Base-by-base conservation (phyloP, 2,888 invertebrate species). In the Ectobius pallidus region DNA sequence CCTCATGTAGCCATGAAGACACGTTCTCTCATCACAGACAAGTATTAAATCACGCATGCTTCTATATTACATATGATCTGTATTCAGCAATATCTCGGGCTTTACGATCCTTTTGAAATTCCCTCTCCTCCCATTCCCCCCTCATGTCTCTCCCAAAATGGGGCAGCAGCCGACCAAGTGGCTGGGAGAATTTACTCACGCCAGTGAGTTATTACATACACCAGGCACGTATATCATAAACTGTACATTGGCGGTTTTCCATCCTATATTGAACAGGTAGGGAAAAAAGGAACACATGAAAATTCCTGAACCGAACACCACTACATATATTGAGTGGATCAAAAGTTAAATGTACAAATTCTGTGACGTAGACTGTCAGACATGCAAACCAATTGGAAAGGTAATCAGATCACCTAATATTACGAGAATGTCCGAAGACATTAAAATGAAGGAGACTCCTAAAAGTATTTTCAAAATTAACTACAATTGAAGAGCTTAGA, bases 211-310 rank as follows among this genome's bases (percentile, higher is more conserved):
- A 55, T 55, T 11, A 27, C 55, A 11, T 16, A 20, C 55, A 27
- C 27, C 11, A 55, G 7, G 25, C 55, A 55, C 52, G 52, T 52
- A 52, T 20, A 52, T 52, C 52, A 52, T 52, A 22, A 52, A 52
- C 52, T 52, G 52, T 52, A 22, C 52, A 52, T 52, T 52, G 52
- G 20, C 7, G 52, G 7, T 52, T 52, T 52, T 22, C 3, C 52
- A 18, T 14, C 20, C 20, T 6, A 52, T 22, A 52, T 4, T 22
- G 22, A 52, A 52, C 52, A 52, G 20, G 52, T 22, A 18, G 20
- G 22, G 52, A 52, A 52, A 52, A 9, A n/a, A 6, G 7, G 20
- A 18, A 52, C 18, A 52, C 34, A 11, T 34, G 20, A 20, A 22
- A 52, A 52, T 52, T 18, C 52, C 52, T 20, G 46, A 6, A 46